phyloP scores from a whole-genome alignment of 2,797 vertebrate genomes.

The Hephaestus fuliginosus region DNA sequence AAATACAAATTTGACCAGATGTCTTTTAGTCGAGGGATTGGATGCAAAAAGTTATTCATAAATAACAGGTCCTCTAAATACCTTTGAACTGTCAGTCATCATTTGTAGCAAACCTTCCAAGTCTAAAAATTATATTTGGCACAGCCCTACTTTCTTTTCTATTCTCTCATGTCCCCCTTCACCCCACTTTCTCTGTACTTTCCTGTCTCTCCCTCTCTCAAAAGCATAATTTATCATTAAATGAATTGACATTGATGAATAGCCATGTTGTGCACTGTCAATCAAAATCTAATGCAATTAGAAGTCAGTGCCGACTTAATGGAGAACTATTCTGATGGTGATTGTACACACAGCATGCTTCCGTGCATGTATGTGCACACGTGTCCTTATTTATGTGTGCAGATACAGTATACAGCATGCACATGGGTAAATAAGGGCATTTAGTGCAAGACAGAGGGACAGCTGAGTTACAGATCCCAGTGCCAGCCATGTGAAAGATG shows the following conservation, averaged over 20 bases:
- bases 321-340: constrained; percentile 43
- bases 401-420: background rate
- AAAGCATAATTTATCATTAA: constrained; percentile 73
- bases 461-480: constrained; percentile 27
- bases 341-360: constrained; percentile 24
- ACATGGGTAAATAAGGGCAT: constrained; percentile 18
- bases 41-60: constrained; percentile 46
- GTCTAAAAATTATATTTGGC: constrained; percentile 37
- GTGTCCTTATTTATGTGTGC: constrained; percentile 7
- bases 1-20: constrained; percentile 21
- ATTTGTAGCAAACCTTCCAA: constrained; percentile 52
- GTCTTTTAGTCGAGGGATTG: constrained; percentile 22
- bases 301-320: constrained; percentile 53
- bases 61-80: constrained; percentile 63
- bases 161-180: constrained; percentile 34
- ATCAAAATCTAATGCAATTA: constrained; percentile 76
- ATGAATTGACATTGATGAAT: constrained; percentile 76
- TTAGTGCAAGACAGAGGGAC: constrained; percentile 20
- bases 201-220: constrained; percentile 51
- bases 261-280: constrained; percentile 64
- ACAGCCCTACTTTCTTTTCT: constrained; percentile 37
- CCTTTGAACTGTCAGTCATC: constrained; percentile 65
- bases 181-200: constrained; percentile 32
- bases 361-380: background rate
- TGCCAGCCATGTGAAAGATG: constrained; percentile 16